phyloP scores from a whole-genome alignment of 2,888 invertebrate genomes.

The Lepidocyrtoides sp. region DNA sequence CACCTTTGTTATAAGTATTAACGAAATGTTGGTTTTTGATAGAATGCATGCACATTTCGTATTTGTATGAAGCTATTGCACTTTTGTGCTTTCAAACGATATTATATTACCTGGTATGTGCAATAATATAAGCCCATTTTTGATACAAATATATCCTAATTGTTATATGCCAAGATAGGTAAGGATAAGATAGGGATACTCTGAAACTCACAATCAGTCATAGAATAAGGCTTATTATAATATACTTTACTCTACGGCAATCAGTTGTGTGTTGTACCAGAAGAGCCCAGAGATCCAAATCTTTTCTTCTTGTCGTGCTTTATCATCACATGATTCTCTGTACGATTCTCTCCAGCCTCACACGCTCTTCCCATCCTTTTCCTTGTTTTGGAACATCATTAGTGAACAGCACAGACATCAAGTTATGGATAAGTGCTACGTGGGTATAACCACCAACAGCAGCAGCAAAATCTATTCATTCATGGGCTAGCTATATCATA shows the following conservation, averaged over 20 bases:
- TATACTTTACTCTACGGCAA: background rate
- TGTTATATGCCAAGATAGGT: background rate
- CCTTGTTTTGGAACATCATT: constrained; percentile 67
- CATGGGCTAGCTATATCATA: background rate
- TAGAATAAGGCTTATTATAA: no score
- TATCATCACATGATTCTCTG: constrained; percentile 10
- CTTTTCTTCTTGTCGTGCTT: background rate
- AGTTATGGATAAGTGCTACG: background rate
- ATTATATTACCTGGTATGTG: background rate
- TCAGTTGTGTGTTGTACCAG: background rate
- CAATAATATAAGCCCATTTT: background rate
- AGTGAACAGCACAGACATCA: constrained; percentile 8
- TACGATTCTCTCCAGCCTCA: background rate
- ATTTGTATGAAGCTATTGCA: background rate
- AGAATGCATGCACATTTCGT: background rate
- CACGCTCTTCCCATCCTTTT: constrained; percentile 59
- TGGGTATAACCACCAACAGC: constrained; percentile 42
- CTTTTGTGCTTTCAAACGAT: no score
- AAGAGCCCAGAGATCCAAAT: background rate
- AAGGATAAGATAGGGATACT: background rate
- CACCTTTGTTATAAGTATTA: background rate
- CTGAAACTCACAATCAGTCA: no score
- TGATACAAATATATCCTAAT: background rate
- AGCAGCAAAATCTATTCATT: constrained; percentile 47
- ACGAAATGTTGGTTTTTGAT: background rate